These are phyloP conservation scores for Oscheius sp. DNA, from an alignment of 2,888 invertebrate genomes.

Conservation along the genomic window DNA sequence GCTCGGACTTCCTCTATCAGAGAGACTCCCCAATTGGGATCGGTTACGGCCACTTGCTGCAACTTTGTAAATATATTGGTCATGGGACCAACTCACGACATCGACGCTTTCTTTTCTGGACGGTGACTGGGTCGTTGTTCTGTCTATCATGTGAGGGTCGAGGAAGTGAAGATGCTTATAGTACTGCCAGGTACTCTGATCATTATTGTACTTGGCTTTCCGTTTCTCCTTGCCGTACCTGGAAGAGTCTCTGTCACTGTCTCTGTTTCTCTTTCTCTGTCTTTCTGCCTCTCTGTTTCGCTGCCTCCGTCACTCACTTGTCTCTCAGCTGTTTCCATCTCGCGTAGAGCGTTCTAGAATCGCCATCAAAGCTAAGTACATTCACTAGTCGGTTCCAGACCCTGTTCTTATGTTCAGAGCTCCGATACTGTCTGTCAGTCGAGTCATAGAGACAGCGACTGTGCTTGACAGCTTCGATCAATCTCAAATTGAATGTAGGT, in stretches of 20 bases:
- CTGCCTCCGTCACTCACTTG: constrained; percentile 47
- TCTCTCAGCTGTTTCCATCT: constrained; percentile 69
- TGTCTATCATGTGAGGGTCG: constrained; percentile 70
- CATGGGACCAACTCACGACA: constrained; percentile 37
- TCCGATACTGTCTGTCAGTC: constrained; percentile 65
- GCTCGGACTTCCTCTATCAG: constrained; percentile 55
- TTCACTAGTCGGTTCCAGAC: constrained; percentile 56
- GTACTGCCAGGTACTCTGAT: constrained; percentile 66
- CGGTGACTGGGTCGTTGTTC: constrained; percentile 56
- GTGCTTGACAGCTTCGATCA: constrained; percentile 67
- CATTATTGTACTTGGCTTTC: constrained; percentile 61
- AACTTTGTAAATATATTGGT: not conserved
- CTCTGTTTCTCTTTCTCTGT: too few relatives aligned
- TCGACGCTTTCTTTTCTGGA: constrained; percentile 52
- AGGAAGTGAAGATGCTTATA: constrained; percentile 67
- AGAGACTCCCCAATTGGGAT: constrained; percentile 55
- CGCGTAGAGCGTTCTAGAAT: constrained; percentile 59
- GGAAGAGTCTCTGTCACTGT: constrained; percentile 2
- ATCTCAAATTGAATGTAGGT: constrained; percentile 65
- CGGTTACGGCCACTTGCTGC: constrained; percentile 53
- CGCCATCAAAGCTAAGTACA: constrained; percentile 65
- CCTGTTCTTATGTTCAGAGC: constrained; percentile 64
- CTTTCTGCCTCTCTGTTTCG: too few relatives aligned
- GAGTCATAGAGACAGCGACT: constrained; percentile 66
- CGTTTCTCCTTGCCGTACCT: constrained; percentile 68